Conservation (phyloP, 2,888 invertebrate genomes). For the Agrochola macilenta region DNA sequence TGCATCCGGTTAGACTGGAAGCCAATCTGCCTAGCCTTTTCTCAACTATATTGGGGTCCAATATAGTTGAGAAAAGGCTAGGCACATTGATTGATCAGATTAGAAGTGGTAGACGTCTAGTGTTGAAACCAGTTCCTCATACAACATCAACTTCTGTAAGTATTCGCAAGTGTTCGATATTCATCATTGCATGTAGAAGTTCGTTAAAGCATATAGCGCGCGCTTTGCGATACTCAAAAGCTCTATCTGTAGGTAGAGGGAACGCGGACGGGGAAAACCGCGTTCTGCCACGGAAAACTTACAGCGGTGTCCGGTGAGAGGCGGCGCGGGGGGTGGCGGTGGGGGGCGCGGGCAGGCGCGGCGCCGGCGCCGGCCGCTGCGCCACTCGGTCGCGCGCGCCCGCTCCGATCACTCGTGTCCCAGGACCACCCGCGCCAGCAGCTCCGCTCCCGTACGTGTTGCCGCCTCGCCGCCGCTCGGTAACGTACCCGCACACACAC, state of each 20-base stretch:
- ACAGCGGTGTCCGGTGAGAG: slow-evolving; percentile 52
- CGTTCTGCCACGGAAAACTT: slow-evolving; percentile 48
- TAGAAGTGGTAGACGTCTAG: no score
- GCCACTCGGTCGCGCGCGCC: slow-evolving; percentile 83
- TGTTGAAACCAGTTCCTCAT: not conserved
- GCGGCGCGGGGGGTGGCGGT: slow-evolving; percentile 48
- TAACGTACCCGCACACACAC: slow-evolving; percentile 79
- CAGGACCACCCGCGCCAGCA: slow-evolving; percentile 63
- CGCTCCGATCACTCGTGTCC: slow-evolving; percentile 81
- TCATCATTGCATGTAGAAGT: not conserved
- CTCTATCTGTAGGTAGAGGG: slow-evolving; percentile 25
- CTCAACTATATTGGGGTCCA: no score
- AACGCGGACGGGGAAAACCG: slow-evolving; percentile 50
- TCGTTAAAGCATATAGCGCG: not conserved
- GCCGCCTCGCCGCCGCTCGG: slow-evolving; percentile 69
- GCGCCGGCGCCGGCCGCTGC: slow-evolving; percentile 67
- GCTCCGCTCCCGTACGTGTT: slow-evolving; percentile 74
- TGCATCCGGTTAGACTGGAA: no score
- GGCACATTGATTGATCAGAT: no score
- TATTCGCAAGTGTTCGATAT: not conserved
- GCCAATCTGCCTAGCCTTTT: no score
- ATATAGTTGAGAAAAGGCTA: no score
- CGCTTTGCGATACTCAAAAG: slow-evolving; percentile 28
- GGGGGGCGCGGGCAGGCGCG: slow-evolving; percentile 58
- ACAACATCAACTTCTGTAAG: not conserved